These are phyloP conservation scores for Tenrec ecaudatus DNA, from an alignment of 2,113 vertebrate species.

Conservation along the genomic window DNA sequence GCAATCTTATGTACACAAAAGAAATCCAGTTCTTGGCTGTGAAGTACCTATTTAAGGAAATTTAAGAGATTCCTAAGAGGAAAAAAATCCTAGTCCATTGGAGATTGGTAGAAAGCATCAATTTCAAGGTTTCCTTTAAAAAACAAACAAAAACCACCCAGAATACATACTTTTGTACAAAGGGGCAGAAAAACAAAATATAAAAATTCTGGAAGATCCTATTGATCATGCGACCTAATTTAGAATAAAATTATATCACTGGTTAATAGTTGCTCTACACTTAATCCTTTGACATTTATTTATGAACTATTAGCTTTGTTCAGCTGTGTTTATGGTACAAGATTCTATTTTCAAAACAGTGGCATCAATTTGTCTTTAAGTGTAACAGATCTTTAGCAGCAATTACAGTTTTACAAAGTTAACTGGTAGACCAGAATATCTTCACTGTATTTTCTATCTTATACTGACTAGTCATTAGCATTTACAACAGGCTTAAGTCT, in stretches of 20 bases:
- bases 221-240: conserved; percentile 70
- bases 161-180: conserved; percentile 75
- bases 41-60: conserved; percentile 76
- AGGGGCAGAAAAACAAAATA: conserved; percentile 71
- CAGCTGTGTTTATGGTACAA: conserved; percentile 84
- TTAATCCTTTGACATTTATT: conserved; percentile 67
- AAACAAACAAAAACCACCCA: conserved; percentile 64
- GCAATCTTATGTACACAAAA: conserved; percentile 75
- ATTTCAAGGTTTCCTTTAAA: conserved; percentile 61
- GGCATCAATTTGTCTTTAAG: conserved; percentile 83
- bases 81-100: conserved; percentile 49
- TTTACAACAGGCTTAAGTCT: conserved; percentile 86
- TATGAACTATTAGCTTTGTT: conserved; percentile 68
- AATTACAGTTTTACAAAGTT: conserved; percentile 86
- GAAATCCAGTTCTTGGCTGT: conserved; percentile 76
- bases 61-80: conserved; percentile 66
- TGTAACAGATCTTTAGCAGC: conserved; percentile 90
- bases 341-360: conserved; percentile 83
- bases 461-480: conserved; percentile 84
- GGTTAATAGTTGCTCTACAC: conserved; percentile 42
- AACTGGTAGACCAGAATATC: conserved; percentile 86
- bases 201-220: conserved; percentile 64
- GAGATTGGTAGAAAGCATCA: conserved; percentile 61
- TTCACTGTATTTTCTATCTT: conserved; percentile 88
- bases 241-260: conserved; percentile 63